Conservation (phyloP, 2,113 vertebrate genomes). For the Cepphus grylle region DNA sequence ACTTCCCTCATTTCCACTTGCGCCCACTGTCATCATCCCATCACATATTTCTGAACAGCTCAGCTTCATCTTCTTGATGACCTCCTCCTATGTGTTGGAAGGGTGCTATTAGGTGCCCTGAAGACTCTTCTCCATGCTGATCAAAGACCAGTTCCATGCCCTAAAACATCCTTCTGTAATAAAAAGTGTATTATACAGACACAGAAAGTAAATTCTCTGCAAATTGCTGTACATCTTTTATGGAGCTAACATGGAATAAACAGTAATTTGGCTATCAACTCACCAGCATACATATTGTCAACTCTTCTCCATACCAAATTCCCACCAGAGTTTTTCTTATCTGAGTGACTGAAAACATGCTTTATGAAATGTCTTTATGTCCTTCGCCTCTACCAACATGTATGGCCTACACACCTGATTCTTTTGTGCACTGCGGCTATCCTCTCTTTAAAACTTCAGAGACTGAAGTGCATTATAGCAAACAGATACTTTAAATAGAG, state of each 20-base stretch:
- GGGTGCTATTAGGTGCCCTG: neutral
- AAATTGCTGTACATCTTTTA: neutral
- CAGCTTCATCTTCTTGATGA: neutral
- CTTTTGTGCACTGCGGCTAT: neutral
- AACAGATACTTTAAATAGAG: neutral
- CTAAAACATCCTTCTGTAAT: neutral
- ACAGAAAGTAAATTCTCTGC: neutral
- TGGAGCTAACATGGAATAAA: neutral
- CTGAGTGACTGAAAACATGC: neutral
- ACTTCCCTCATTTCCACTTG: neutral
- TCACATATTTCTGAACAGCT: rapidly evolving
- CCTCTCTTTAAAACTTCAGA: neutral
- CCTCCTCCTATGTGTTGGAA: neutral
- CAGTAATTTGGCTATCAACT: neutral
- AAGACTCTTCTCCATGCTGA: neutral
- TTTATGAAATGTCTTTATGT: neutral
- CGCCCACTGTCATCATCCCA: neutral
- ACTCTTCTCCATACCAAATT: neutral
- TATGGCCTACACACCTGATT: rapidly evolving
- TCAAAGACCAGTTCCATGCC: neutral
- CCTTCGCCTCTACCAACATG: neutral
- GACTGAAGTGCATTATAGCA: neutral
- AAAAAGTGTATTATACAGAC: neutral
- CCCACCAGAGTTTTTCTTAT: neutral
- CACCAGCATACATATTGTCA: rapidly evolving